Base-by-base conservation (phyloP, 1,140 invertebrate species). In the Piezodorus guildinii region DNA sequence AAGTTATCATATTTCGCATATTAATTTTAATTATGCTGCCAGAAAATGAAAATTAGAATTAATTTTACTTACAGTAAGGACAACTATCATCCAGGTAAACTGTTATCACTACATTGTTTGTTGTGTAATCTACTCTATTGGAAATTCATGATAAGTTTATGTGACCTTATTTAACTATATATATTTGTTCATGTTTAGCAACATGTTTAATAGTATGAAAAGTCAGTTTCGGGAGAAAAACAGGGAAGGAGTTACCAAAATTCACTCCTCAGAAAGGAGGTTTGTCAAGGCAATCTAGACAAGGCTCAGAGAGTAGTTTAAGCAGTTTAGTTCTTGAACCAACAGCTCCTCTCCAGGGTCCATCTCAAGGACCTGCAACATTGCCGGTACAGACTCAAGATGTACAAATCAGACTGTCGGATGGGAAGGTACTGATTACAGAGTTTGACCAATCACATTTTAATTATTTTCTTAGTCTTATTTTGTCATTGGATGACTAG, bases 141-240 rank as follows among this genome's bases (percentile, higher is more conserved):
- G 34, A 39, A 39, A 39, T 39, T 6, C 34, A 39, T 39, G 6
- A 39, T 39, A 39, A 39, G 34, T 39, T 39, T 39, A 39, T 39
- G 34, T 10, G 34, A 39, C 34, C 34, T 12, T 39, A 39, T 39
- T 39, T 39, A 39, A 8, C 34, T 39, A 39, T 10, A 39, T 39
- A 39, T 39, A 10, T 60, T 30, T 60, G 43, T 23, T 60, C 59
- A 60, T 27, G 25, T 62, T 54, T 27, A 62, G 44, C 58, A 71
- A 63, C 43, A 74, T 74, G 73, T 74, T 74, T 66, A 71, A 71
- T 30, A 71, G 70, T 58, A 70, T 74, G 68, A 87, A 86, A 71
- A 86, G 85, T 71, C 86, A 86, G 75, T 86, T 87, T 69, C 79
- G 81, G 63, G 84, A 86, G 71, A 85, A 86, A n/a, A 75, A 86